Base-by-base conservation (phyloP, 1,140 invertebrate species). In the Planococcus citri region DNA sequence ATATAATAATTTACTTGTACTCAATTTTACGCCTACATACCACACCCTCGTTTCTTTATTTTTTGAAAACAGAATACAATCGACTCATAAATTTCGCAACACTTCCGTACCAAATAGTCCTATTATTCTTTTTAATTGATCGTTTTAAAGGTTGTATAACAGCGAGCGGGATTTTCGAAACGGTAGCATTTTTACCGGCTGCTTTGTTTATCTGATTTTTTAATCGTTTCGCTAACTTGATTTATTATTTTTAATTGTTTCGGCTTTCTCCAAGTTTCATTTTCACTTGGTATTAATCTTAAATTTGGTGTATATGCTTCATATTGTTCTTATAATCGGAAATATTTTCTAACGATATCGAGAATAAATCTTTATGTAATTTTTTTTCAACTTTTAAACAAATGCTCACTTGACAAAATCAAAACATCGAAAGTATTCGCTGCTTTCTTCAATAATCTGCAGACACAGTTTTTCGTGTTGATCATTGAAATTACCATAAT, bases 191-290 rank as follows among this genome's bases (percentile, higher is more conserved):
- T 51, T 51, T 51, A 51, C n/a, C 17, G 41, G 2, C n/a, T 51
- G n/a, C 17, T 51, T 51, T 51, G 41, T 51, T 51, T 51, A 51
- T 51, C 41, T 51, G 41, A 51, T 51, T 51, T 51, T 33, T 51
- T 51, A 51, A 51, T 51, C 41, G 41, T 51, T 51, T 51, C 41
- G 41, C 41, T 51, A 51, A 51, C 12, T 51, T 51, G 41, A 51
- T 51, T 51, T 51, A 51, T 51, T 51, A 17, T 51, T 51, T 20
- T 51, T 51, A 51, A 51, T 51, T 51, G 10, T n/a, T 3, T 3
- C 17, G 41, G 41, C 41, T 51, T 51, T 51, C 41, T 51, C 41
- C 41, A 17, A 51, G n/a, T 51, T 51, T 51, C 41, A 17, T 51
- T 51, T 51, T 51, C 41, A 51, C 41, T 51, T 51, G 17, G 4